Base-by-base conservation (phyloP, 2,113 vertebrate genomes). In the Equus quagga region DNA sequence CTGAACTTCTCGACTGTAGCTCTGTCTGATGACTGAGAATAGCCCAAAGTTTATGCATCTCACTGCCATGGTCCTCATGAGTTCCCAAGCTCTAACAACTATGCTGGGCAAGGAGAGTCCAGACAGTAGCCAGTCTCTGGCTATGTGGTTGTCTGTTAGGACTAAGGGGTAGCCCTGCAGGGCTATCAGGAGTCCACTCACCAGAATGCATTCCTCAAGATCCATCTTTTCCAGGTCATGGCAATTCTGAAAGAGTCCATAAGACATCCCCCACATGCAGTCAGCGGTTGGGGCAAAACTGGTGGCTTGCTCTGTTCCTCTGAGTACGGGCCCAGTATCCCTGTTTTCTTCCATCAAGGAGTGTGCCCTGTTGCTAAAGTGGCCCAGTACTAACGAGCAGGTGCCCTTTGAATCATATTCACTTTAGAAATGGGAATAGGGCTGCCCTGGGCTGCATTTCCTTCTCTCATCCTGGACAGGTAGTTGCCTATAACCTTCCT, bases 141-240 rank as follows among this genome's bases (percentile, higher is more conserved):
- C 26, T 3, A 13, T 8, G 13, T 11, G 28, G 44, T 31, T 49
- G 3, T 9, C 41, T 15, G 36, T 12, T 49, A 19, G 28, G n/a
- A 19, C 18, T 11, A 28, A 24, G 9, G 64, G 44, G 33, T 23
- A 24, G 31, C 69, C 33, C 44, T 3, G 24, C 15, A 44, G 56
- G 24, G 67, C 31, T 14, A 6, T 4, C 11, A 3, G 64, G n/a
- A 28, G 85, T 11, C 93, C 84, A 97, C 99, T 99, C 98, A 99
- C 99, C 99, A 99, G 98, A 98, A 99, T 99, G 98, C 99, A 99
- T 98, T 99, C 99, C 98, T 99, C 99, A 89, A 99, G 99, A 98
- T 99, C 99, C 99, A 99, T 99, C 99, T 99, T 99, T 99, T 99
- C 99, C 98, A 99, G 99, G 92, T 99, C 99, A 1, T 99, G 99